Base-by-base conservation (phyloP, 64 coral and sea anemone genomes). In the Actinia tenebrosa region DNA sequence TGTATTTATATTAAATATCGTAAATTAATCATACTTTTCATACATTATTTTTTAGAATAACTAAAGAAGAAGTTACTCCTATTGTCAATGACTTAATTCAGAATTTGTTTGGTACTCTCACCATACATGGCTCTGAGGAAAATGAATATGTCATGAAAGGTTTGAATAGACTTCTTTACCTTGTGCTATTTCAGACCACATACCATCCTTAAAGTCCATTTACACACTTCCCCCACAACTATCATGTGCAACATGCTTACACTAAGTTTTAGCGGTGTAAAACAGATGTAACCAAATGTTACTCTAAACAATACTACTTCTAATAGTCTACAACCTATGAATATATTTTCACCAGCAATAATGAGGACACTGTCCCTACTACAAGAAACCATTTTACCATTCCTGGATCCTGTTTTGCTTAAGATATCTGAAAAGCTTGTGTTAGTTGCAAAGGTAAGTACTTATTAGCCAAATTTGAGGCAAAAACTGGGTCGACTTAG, bases 131-230 rank as follows among this genome's bases (percentile, higher is more conserved):
- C 50, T 99, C 97, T 18, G 90, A 95, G 26, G 93, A 95, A 78
- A 99, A 99, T 88, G 97, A 99, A 58, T 99, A 99, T 53, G 84
- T 95, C 2, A 99, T 99, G 97, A 99, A 99, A 90, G 93, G 97
- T 99, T 64, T 63, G 84, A 82, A 50, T 50, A 61, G 60, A 61
- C 0, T 16, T 16, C 18, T 61, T 61, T 61, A 37, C 1, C 1
- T 37, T 37, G 0, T 37, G 0, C 30, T 1, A 37, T 37, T 37
- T 37, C 30, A 37, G 0, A 37, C 30, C 30, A 37, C 30, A 37
- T 37, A 37, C 30, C 1, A 37, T n/a, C 30, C 30, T 37, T 37
- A 37, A 37, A 37, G 0, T 1, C 30, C 30, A 37, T 37, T 37
- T 37, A 37, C 30, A 37, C 0, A 37, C 30, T 37, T 37, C 1